phyloP scores from a whole-genome alignment of 2,113 vertebrate genomes.

The Lophura nycthemera region DNA sequence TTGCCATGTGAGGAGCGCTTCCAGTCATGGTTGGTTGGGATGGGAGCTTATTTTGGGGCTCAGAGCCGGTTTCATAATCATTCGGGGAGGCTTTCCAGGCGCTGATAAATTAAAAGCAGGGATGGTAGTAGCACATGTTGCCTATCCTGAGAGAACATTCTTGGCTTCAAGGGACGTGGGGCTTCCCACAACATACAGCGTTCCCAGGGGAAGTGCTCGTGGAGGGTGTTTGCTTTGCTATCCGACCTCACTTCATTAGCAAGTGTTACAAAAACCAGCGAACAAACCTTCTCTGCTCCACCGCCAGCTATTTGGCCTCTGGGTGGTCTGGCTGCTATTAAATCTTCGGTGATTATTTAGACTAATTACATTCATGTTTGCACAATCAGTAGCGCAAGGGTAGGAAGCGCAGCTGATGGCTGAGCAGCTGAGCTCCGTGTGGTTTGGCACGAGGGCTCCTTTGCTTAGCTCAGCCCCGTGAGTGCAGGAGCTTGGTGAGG shows the following conservation, averaged over 20 bases:
- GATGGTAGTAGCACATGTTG: constrained; percentile 60
- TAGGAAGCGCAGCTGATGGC: constrained; percentile 64
- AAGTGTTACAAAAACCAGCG: constrained; percentile 59
- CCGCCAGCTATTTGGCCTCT: constrained; percentile 60
- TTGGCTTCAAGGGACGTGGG: constrained; percentile 54
- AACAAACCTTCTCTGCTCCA: constrained; percentile 60
- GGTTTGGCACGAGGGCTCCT: constrained; percentile 55
- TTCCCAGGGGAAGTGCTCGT: constrained; percentile 51
- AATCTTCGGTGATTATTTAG: constrained; percentile 72
- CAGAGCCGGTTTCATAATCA: constrained; percentile 35
- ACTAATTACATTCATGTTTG: constrained; percentile 75
- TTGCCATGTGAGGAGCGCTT: neutral
- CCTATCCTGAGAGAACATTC: constrained; percentile 56
- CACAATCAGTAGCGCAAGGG: constrained; percentile 70
- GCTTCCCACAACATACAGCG: constrained; percentile 47
- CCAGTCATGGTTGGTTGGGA: constrained; percentile 11
- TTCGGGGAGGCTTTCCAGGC: constrained; percentile 58
- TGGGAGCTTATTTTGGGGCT: constrained; percentile 61
- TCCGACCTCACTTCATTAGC: constrained; percentile 64
- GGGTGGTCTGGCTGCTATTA: constrained; percentile 73
- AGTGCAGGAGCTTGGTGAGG: neutral
- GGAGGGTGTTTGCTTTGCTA: constrained; percentile 67
- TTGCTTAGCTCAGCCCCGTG: neutral
- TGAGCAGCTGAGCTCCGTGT: constrained; percentile 30
- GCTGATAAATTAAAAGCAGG: constrained; percentile 62